A percentile compares a stretch with the other conserved stretches of the same genome.
Evolutionary conservation across 2,888 invertebrate species (phyloP).

Genomic region (Mayetiola destructor): DNA sequence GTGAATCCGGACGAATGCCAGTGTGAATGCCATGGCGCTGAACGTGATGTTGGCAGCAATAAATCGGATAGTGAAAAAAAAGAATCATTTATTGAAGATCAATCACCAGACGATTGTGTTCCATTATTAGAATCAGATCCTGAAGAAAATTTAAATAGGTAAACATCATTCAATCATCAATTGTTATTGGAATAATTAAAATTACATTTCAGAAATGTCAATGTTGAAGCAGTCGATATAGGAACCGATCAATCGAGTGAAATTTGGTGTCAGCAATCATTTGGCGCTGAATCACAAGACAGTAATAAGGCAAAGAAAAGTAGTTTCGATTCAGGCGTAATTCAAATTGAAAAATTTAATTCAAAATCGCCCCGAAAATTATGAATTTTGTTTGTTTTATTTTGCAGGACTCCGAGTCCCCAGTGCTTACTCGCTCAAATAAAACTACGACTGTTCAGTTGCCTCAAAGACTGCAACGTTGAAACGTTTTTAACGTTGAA

Average conservation of each 20-base stretch:
- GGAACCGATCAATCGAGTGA: background rate
- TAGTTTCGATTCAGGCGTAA: slow-evolving; percentile 6
- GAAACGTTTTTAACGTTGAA: too few species aligned
- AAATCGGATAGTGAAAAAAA: slow-evolving; percentile 1
- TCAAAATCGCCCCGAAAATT: background rate
- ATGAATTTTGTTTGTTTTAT: background rate
- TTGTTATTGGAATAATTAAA: background rate
- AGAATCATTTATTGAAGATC: background rate
- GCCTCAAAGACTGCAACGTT: slow-evolving; percentile 12
- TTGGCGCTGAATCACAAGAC: background rate
- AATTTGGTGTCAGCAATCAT: background rate
- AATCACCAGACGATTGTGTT: slow-evolving; percentile 14
- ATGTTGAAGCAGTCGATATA: background rate
- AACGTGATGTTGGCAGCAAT: slow-evolving; percentile 24
- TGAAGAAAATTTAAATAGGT: slow-evolving; percentile 7
- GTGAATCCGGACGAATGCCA: slow-evolving; percentile 78
- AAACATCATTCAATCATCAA: background rate
- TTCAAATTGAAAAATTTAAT: background rate
- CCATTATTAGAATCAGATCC: slow-evolving; percentile 14
- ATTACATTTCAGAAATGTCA: background rate
- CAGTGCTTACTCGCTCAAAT: background rate
- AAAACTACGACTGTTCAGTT: slow-evolving; percentile 8
- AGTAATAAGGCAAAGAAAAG: background rate
- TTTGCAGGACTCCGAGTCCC: slow-evolving; percentile 3
- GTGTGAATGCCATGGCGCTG: slow-evolving; percentile 67